These are phyloP conservation scores for Antrozous pallidus DNA, from an alignment of 2,797 vertebrate genomes.

Conservation along the genomic window DNA sequence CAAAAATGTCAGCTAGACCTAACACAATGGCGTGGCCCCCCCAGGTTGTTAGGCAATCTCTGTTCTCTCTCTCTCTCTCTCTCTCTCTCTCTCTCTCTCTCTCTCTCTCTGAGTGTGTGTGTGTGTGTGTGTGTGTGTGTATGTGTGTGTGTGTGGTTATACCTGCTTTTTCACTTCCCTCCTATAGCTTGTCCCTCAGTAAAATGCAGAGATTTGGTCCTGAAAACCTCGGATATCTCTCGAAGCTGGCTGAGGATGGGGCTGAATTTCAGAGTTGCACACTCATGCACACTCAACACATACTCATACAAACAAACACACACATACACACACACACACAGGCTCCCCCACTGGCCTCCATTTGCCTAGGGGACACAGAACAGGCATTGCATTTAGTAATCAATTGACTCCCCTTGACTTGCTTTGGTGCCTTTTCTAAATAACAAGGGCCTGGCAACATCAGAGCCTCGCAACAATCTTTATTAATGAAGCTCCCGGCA, in stretches of 20 bases:
- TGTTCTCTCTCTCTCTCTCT: too few species aligned
- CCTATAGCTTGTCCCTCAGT: neutral
- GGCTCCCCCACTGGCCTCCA: neutral
- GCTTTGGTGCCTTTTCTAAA: slow-evolving; percentile 66
- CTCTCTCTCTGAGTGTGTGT: too few species aligned
- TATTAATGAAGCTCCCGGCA: slow-evolving; percentile 73
- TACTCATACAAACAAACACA: too few species aligned
- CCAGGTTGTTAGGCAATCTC: neutral
- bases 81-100: too few species aligned
- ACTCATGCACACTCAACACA: fast-evolving
- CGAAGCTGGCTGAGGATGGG: neutral
- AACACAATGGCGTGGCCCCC: neutral
- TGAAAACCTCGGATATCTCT: neutral
- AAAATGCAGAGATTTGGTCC: neutral
- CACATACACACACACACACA: neutral
- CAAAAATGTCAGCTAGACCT: neutral
- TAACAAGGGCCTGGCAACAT: slow-evolving; percentile 63
- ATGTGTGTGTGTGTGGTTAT: neutral
- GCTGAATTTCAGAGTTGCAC: neutral
- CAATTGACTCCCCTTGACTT: slow-evolving; percentile 65
- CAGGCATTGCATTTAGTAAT: slow-evolving; percentile 70
- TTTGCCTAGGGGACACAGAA: slow-evolving; percentile 7
- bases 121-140: neutral
- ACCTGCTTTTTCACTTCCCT: neutral
- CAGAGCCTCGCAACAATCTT: slow-evolving; percentile 62